Evolutionary conservation across 2,113 vertebrate species (phyloP), one percentile per base, ranked within the genome.

Genomic region (Osmerus eperlanus): DNA sequence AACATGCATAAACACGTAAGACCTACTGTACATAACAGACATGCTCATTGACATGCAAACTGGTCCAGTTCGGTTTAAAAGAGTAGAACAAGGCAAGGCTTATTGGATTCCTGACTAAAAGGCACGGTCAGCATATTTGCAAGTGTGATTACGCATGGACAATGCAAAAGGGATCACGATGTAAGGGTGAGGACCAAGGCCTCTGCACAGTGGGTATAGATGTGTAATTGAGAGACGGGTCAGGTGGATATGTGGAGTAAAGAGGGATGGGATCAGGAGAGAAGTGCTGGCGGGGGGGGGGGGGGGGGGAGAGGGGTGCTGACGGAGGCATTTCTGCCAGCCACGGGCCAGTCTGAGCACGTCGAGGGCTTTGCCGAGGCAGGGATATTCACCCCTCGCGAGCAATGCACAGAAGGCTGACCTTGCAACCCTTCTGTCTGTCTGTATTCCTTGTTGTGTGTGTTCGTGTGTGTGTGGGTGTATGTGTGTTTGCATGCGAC

Each of bases 331-430:
- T 74, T 84, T 85, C 76, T 72, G 68, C 84, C 80, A 73, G 77
- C 83, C 75, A 52, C 68, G 51, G 51, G 52, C 53, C 16, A 23
- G 84, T 82, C 78, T 75, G 76, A 75, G 82, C 81, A 85, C 84
- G 84, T 86, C 81, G 83, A 78, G 83, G 82, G 73, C 83, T 88
- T 86, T 88, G 85, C 86, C 70, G 81, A 86, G 80, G 83, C 72
- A 78, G 81, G 80, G 74, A 81, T 83, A 83, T 86, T 84, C 73
- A 74, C 69, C 68, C 25, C 61, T 73, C 80, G 73, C 73, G 78
- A 76, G 78, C 80, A 85, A 83, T 83, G 79, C 76, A 87, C 81
- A 88, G 80, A 86, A 65, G 58, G 74, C 83, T 89, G 84, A 87
- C 80, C 83, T 74, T 80, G 78, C 80, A 86, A 77, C 6, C 84